Evolutionary conservation across 2,888 invertebrate genomes (phyloP).

Genomic region (Scaptomyza flava): DNA sequence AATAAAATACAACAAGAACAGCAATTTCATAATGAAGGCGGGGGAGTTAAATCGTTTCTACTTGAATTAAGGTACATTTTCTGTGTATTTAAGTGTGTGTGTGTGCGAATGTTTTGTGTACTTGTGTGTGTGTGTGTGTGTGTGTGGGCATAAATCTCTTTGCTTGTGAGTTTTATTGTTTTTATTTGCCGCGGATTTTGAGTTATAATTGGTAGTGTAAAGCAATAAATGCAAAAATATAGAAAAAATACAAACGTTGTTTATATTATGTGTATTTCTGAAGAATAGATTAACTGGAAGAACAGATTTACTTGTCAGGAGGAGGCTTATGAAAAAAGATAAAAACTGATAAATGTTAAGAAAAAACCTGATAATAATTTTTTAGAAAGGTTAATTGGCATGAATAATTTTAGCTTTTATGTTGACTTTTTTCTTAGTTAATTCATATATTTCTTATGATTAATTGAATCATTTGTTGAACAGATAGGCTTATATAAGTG

Average conservation of each 20-base stretch:
- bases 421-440: too few relatives aligned
- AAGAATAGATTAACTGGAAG: not conserved
- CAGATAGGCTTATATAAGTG: not conserved
- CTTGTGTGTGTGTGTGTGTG: constrained; percentile 18
- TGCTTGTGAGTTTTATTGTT: constrained; percentile 67
- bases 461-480: constrained; percentile 1
- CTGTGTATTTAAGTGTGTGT: constrained; percentile 2
- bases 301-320: too few relatives aligned
- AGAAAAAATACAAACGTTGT: not conserved
- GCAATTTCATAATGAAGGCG: constrained; percentile 67
- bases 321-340: not conserved
- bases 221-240: constrained; percentile 61
- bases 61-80: constrained; percentile 74
- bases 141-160: constrained; percentile 60
- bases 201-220: constrained; percentile 76
- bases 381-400: too few relatives aligned
- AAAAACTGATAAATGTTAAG: not conserved
- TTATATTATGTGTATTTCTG: not conserved
- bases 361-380: too few relatives aligned
- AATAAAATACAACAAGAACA: constrained; percentile 71
- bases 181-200: constrained; percentile 69
- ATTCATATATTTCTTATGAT: not conserved
- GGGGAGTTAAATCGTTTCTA: constrained; percentile 76
- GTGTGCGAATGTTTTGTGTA: constrained; percentile 11
- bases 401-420: too few relatives aligned